Base-by-base conservation (phyloP, 2,888 invertebrate genomes). In the Tortrix viridana region DNA sequence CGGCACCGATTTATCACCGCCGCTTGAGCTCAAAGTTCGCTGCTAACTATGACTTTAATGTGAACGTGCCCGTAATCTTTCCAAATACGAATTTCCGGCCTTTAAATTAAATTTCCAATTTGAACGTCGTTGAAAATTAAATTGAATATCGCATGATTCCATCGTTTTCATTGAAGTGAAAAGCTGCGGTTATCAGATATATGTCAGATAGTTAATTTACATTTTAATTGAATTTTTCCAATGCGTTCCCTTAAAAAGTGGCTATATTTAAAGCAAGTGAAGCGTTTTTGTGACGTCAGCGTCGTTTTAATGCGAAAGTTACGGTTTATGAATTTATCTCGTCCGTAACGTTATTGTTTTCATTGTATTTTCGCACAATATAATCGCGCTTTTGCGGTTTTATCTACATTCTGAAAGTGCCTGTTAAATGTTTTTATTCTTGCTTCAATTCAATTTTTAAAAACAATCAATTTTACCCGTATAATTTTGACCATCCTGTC, bases 151-250 rank as follows among this genome's bases (percentile, higher is more conserved):
- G 75, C 71, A 69, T 71, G 71, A 70, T 57, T 18, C 67, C 60
- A 67, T 66, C 67, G 60, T 65, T 73, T 74, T 71, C 73, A 72
- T 69, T 65, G 65, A 65, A 65, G 60, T 65, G 71, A 72, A 76
- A 74, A 71, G 66, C 69, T 52, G 50, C 61, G 68, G 74, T 71
- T 72, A 75, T 74, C 69, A 53, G 65, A 75, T 69, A 70, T 69
- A 64, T 63, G 60, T 67, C 47, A 53, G 63, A 63, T 62, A 70
- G 65, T 75, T 73, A 74, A 85, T 84, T 82, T 80, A 70, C 80
- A 84, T 84, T 79, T 81, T 79, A 83, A 85, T 85, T 82, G 80
- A 80, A 81, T 76, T 70, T 72, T 69, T 69, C 69, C 56, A 22
- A 50, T 37, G 23, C 50, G 32, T 32, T 12, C 12, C 32, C 12